phyloP scores from a whole-genome alignment of 2,888 invertebrate species.

The Thyatira batis region DNA sequence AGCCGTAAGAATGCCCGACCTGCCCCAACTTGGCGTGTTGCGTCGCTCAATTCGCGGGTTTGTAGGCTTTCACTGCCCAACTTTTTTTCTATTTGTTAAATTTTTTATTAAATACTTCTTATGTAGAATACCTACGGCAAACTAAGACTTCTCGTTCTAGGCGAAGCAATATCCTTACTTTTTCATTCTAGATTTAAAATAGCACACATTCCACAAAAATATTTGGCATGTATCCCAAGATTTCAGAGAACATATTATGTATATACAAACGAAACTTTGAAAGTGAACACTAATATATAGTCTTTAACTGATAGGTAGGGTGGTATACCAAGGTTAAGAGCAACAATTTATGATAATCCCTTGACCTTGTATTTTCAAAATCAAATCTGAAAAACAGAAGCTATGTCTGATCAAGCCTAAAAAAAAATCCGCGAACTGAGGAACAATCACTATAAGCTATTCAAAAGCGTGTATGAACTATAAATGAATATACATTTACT shows the following conservation, averaged over 20 bases:
- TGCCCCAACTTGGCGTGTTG: constrained; percentile 57
- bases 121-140: constrained; percentile 11
- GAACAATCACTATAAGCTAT: too few species aligned
- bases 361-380: neutral
- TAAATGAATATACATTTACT: too few species aligned
- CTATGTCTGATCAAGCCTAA: too few species aligned
- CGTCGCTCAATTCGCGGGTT: constrained; percentile 28
- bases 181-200: constrained; percentile 39
- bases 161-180: constrained; percentile 11
- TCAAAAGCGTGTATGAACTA: too few species aligned
- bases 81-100: constrained; percentile 19
- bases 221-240: constrained; percentile 50
- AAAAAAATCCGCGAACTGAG: too few species aligned
- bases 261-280: constrained; percentile 13
- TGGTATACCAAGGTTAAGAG: too few species aligned
- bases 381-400: too few species aligned
- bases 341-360: neutral
- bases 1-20: constrained; percentile 63
- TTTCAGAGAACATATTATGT: constrained; percentile 31
- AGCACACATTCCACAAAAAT: constrained; percentile 41
- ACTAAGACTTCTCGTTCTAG: constrained; percentile 6
- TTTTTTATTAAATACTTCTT: constrained; percentile 12
- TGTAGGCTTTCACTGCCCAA: constrained; percentile 39
- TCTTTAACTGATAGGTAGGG: too few species aligned
- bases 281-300: neutral